phyloP scores from a whole-genome alignment of 1,140 invertebrate genomes.

The Drosophila tristis region DNA sequence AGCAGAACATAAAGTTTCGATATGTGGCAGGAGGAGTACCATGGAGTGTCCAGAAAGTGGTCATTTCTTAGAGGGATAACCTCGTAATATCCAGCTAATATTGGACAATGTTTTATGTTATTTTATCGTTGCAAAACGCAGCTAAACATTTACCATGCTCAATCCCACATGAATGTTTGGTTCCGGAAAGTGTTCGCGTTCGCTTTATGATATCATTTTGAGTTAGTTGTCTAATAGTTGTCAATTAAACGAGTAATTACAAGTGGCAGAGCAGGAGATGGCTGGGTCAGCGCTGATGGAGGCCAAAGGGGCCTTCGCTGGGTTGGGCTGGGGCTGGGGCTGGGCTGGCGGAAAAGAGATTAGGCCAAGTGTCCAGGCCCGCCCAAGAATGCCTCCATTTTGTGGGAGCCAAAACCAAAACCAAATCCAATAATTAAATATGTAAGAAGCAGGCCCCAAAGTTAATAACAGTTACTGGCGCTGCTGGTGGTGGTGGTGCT shows the following conservation, averaged over 20 bases:
- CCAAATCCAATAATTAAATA: constrained; percentile 68
- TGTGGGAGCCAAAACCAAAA: constrained; percentile 11
- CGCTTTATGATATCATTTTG: constrained; percentile 6
- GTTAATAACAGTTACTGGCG: constrained; percentile 54
- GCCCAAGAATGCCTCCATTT: constrained; percentile 38
- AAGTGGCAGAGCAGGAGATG: constrained; percentile 11
- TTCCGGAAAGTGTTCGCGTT: constrained; percentile 5
- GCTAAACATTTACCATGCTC: constrained; percentile 4
- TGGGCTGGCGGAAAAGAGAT: constrained; percentile 25
- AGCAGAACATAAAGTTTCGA: no score
- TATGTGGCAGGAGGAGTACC: no score
- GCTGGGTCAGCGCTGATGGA: constrained; percentile 27
- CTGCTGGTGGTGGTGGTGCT: no score
- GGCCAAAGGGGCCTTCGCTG: constrained; percentile 13
- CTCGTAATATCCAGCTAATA: no score
- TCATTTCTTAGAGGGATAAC: no score
- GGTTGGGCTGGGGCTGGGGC: constrained; percentile 8
- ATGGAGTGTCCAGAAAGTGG: no score
- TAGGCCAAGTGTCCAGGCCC: constrained; percentile 49
- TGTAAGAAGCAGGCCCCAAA: constrained; percentile 31
- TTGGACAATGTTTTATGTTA: no score
- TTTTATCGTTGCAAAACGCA: no score
- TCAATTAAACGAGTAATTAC: constrained; percentile 19
- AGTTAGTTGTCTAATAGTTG: constrained; percentile 17
- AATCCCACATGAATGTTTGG: constrained; percentile 13